Evolutionary conservation across 1,140 invertebrate species (phyloP), one percentile per base, ranked within the genome.

Genomic region (Drosophila ironensis): DNA sequence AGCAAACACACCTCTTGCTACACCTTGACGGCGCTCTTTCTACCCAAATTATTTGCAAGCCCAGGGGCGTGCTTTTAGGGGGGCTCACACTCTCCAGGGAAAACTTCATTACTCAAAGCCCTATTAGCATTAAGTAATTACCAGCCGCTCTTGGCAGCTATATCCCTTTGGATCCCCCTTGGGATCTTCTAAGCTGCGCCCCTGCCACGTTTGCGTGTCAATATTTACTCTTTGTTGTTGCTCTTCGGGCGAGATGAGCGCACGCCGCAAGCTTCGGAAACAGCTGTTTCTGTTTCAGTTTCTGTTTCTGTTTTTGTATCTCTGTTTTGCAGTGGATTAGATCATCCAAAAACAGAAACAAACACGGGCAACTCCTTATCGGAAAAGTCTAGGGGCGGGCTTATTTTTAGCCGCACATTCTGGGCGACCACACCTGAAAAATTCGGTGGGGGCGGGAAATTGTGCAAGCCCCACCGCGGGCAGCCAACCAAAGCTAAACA

Each of bases 361-460:
- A 8, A 38, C 25, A 27, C 60, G 22, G 9, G 30, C 30, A 12
- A 33, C 7, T 57, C 24, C 17, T 50, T 25, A 33, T 38, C 30
- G 22, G n/a, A 41, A 44, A n/a, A 45, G 54, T 60, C 59, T 7
- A 0, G 22, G 33, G 20, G 76, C 71, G 59, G 74, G 76, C 54
- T 74, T 80, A 67, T 74, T 66, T 80, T 81, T 66, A 80, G 76
- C 53, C 64, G 72, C 75, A 67, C 75, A 75, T 81, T 71, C 57
- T 64, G 60, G 35, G 28, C 17, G 57, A 45, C 48, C 33, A 6
- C 33, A 35, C 60, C 38, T 67, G 47, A 38, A 63, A 47, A 48
- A 63, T 63, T 56, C 46, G 12, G 40, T 56, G 38, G 12, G 40
- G 25, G 61, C 48, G 33, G 61, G 40, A 53, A 54, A 68, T 68